Conservation (phyloP, 2,888 invertebrate species). For the Drosophila neotestacea region DNA sequence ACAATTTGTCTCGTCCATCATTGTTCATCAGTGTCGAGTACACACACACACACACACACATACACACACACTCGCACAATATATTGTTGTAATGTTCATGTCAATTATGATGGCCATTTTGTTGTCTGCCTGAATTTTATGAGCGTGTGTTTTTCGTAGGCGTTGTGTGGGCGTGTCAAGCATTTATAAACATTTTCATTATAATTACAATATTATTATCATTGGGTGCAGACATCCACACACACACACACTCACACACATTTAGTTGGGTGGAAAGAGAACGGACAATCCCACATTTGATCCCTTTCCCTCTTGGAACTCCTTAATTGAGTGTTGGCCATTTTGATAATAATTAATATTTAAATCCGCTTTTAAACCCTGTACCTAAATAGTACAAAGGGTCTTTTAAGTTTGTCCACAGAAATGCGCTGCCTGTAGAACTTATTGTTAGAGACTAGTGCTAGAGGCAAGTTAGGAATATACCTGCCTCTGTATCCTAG, state of each 20-base stretch:
- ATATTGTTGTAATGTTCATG: conserved; percentile 11
- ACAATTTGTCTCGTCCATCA: conserved; percentile 40
- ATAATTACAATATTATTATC: conserved; percentile 70
- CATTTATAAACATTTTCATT: conserved; percentile 69
- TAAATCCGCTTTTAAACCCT: conserved; percentile 45
- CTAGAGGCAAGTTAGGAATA: too few species aligned
- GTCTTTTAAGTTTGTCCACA: too few species aligned
- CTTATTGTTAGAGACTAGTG: too few species aligned
- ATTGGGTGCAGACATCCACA: conserved; percentile 38
- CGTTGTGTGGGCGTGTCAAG: conserved; percentile 37
- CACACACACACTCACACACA: conserved; percentile 18
- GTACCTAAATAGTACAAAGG: too few species aligned
- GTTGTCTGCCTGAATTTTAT: conserved; percentile 13
- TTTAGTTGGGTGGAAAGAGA: neutral
- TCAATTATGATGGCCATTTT: conserved; percentile 36
- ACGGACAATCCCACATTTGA: neutral
- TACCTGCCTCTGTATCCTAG: too few species aligned
- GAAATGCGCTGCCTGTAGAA: too few species aligned
- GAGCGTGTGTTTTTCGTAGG: conserved; percentile 14
- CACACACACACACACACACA: conserved; percentile 14
- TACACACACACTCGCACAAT: conserved; percentile 7
- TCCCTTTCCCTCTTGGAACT: neutral
- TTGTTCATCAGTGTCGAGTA: conserved; percentile 32
- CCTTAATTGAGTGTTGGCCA: conserved; percentile 54
- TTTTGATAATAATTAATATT: conserved; percentile 72